Evolutionary conservation across 2,888 invertebrate genomes (phyloP).

Genomic region (Polietes domitor): DNA sequence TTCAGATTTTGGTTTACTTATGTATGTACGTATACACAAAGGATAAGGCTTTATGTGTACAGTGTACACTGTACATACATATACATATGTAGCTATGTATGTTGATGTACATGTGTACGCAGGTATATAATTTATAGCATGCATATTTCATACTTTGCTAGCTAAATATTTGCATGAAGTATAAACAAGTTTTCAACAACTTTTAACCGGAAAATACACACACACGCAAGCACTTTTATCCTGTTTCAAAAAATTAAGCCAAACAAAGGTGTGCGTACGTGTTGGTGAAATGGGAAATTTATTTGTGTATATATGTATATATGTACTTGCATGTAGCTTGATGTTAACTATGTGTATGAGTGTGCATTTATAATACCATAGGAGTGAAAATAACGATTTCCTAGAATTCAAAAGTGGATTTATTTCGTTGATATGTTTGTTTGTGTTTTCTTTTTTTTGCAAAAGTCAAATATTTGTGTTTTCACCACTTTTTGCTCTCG

Average conservation of each 20-base stretch:
- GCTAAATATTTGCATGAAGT: slow-evolving; percentile 20
- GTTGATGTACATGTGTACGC: not conserved
- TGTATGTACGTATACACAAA: not conserved
- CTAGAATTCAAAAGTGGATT: not conserved
- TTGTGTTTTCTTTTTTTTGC: not conserved
- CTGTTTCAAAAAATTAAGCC: not conserved
- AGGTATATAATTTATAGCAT: not conserved
- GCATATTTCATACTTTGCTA: not conserved
- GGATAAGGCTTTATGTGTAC: not conserved
- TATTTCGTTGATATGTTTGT: not conserved
- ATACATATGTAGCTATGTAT: not conserved
- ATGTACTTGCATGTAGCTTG: too few relatives aligned
- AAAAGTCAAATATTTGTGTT: not conserved
- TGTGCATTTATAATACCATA: not conserved
- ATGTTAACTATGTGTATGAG: too few relatives aligned
- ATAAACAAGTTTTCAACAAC: slow-evolving; percentile 28
- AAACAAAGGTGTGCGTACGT: slow-evolving; percentile 12
- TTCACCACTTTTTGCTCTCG: too few relatives aligned
- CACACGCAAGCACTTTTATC: not conserved
- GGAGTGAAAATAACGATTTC: not conserved
- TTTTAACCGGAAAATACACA: not conserved
- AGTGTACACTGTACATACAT: not conserved
- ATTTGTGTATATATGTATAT: too few relatives aligned
- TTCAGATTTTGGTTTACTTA: not conserved
- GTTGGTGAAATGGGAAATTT: not conserved